Conservation (phyloP, 2,113 vertebrate species). For the Marmota monax region DNA sequence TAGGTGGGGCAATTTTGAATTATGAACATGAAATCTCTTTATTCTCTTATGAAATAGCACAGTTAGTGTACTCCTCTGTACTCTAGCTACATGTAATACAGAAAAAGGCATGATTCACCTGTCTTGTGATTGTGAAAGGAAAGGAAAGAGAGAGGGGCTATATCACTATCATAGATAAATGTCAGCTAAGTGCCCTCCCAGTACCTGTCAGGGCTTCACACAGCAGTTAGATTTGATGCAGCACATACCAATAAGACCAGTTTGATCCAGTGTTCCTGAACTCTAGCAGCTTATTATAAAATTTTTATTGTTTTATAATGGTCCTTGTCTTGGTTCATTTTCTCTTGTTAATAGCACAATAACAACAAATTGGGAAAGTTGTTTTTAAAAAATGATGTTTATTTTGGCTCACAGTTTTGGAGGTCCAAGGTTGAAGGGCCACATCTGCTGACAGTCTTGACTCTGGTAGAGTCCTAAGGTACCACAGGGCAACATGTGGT, state of each 20-base stretch:
- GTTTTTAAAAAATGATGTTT: neutral
- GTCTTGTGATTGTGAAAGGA: neutral
- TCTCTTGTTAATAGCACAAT: neutral
- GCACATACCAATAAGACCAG: neutral
- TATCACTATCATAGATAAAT: neutral
- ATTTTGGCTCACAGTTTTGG: neutral
- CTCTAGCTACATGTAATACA: neutral
- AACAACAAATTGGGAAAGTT: neutral
- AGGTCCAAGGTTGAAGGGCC: neutral
- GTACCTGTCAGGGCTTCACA: neutral
- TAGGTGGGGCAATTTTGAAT: neutral
- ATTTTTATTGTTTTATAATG: neutral
- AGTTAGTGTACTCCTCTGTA: neutral
- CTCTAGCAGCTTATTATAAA: neutral
- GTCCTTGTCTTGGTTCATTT: neutral
- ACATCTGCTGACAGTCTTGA: neutral
- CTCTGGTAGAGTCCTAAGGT: neutral
- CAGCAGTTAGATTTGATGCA: neutral
- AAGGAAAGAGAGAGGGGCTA: neutral
- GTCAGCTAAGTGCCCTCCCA: neutral
- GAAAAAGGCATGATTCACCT: neutral
- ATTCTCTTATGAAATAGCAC: neutral
- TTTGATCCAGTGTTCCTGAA: neutral
- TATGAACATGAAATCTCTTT: neutral
- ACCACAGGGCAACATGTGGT: neutral